Evolutionary conservation across 2,113 vertebrate species (phyloP).

Genomic region (Sander lucioperca): DNA sequence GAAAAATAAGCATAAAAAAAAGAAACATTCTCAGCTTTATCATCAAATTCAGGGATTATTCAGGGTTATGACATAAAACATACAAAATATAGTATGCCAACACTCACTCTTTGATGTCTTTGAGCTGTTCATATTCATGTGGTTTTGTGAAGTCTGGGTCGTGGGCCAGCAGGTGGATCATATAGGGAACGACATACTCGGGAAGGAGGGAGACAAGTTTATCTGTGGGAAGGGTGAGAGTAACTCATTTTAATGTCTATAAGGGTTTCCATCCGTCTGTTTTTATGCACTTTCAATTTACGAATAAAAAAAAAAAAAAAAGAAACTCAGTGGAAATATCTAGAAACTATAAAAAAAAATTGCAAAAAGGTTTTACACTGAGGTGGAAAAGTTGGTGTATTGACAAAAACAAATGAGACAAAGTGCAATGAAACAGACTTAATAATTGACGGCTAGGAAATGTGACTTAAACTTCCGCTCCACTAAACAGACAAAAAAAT

Average conservation of each 20-base stretch:
- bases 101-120: conserved; percentile 99
- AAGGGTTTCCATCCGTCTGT: not conserved
- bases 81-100: not conserved
- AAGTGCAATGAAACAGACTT: not conserved
- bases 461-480: no score
- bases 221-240: conserved; percentile 81
- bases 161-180: conserved; percentile 97
- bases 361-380: not conserved
- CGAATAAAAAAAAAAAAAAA: not conserved
- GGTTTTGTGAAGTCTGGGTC: conserved; percentile 99
- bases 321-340: not conserved
- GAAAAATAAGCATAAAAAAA: not conserved
- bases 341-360: not conserved
- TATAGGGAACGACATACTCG: conserved; percentile 97
- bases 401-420: not conserved
- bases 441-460: no score
- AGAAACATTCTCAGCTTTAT: not conserved
- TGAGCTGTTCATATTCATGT: conserved; percentile 97
- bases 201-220: conserved; percentile 95
- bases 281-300: not conserved
- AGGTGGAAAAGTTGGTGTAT: not conserved
- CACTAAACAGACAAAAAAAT: not conserved
- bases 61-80: not conserved
- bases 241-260: not conserved
- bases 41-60: not conserved